Base-by-base conservation (phyloP, 2,888 invertebrate species). In the Rosalia funebris region DNA sequence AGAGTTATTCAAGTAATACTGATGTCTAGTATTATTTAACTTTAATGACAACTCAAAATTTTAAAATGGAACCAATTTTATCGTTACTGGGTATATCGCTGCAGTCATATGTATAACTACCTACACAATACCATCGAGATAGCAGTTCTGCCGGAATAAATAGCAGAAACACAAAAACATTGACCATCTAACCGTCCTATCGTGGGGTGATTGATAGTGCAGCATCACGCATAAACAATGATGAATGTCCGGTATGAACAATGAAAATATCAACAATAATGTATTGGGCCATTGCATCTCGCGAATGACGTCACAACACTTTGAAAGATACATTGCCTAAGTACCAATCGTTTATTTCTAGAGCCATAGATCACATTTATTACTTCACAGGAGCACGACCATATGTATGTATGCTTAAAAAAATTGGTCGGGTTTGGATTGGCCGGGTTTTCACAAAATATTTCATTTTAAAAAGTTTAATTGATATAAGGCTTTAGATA, bases 211-310 rank as follows among this genome's bases (percentile, higher is more conserved):
- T 57, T 50, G 57, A 57, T 57, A 42, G 50, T 20, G 20, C 32
- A 57, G 48, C 41, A 36, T 42, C 57, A 57, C 57, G 57, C 46
- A 25, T 44, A 52, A 57, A 57, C 57, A 48, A 57, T 57, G 57
- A 57, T 57, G 42, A 37, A 57, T 57, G 57, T 34, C 19, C 31
- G 12, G 20, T 25, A 19, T 19, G 37, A 50, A 57, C 44, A 57
- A 57, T 57, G 14, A 19, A 36, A 36, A 48, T 44, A 57, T 57
- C 48, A 57, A 57, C 57, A 57, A 57, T 19, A 57, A 37, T 44
- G 19, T 50, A 57, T 41, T 50, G 50, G 57, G 5, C 57, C 42
- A 17, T 44, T 57, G 45, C 45, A 54, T 9, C 42, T 15, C 20
- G 11, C 14, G 25, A 17, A 39, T 39, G 15, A 25, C 14, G 10